phyloP scores from a whole-genome alignment of 2,113 vertebrate genomes.

The Sisor rabdophorus region DNA sequence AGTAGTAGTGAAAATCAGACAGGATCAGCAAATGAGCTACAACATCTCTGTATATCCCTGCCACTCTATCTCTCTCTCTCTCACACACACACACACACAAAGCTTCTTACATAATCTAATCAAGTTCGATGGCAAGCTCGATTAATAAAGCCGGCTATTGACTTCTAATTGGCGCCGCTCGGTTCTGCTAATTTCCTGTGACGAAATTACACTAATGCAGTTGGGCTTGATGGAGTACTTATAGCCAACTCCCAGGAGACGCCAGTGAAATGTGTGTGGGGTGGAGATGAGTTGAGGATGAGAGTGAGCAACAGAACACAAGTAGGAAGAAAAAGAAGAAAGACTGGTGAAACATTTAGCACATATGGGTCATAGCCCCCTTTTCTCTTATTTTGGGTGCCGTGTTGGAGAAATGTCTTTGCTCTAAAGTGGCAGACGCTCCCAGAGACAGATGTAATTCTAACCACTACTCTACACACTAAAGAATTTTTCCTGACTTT shows the following conservation, averaged over 20 bases:
- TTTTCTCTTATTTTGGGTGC: slow-evolving; percentile 62
- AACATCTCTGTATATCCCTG: slow-evolving; percentile 26
- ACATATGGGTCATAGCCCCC: slow-evolving; percentile 69
- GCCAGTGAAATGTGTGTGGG: slow-evolving; percentile 69
- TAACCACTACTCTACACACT: slow-evolving; percentile 70
- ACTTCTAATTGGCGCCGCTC: slow-evolving; percentile 99
- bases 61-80: slow-evolving; percentile 33
- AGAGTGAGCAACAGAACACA: slow-evolving; percentile 34
- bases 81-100: slow-evolving; percentile 47
- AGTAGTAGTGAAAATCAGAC: slow-evolving; percentile 70
- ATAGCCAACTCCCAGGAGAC: slow-evolving; percentile 71
- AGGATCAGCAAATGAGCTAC: slow-evolving; percentile 71
- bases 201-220: slow-evolving; percentile 79
- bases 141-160: slow-evolving; percentile 94
- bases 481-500: slow-evolving; percentile 70
- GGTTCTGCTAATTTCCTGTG: slow-evolving; percentile 94
- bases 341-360: slow-evolving; percentile 72
- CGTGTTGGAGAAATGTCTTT: slow-evolving; percentile 60
- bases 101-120: slow-evolving; percentile 85
- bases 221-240: slow-evolving; percentile 79
- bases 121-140: slow-evolving; percentile 93
- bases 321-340: slow-evolving; percentile 35
- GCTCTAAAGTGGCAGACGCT: slow-evolving; percentile 60
- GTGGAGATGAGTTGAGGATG: slow-evolving; percentile 40
- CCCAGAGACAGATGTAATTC: slow-evolving; percentile 65